Evolutionary conservation across 1,140 invertebrate genomes (phyloP).

Genomic region (Lysiphlebus fabarum): DNA sequence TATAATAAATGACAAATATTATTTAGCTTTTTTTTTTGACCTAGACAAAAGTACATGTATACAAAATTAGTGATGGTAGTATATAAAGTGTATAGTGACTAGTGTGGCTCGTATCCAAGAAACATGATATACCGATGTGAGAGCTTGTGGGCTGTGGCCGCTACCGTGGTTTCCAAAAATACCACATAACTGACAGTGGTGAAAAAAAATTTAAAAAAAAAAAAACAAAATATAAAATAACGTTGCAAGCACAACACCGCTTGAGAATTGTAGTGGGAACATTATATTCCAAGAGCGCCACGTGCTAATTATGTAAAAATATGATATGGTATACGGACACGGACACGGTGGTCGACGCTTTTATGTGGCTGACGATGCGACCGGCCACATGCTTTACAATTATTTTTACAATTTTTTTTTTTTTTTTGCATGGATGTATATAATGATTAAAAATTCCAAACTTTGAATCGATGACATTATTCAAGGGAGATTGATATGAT

Average conservation of each 20-base stretch:
- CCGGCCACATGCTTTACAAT: slow-evolving; percentile 17
- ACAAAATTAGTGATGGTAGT: background rate
- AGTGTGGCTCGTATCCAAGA: slow-evolving; percentile 48
- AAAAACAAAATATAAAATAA: slow-evolving; percentile 18
- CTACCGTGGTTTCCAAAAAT: slow-evolving; percentile 51
- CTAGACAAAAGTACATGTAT: too few species aligned
- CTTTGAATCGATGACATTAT: too few species aligned
- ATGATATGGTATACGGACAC: slow-evolving; percentile 45
- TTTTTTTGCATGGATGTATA: background rate
- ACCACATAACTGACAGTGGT: slow-evolving; percentile 37
- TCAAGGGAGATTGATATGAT: too few species aligned
- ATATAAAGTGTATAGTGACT: too few species aligned
- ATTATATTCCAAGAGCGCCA: slow-evolving; percentile 44
- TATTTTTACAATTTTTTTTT: slow-evolving; percentile 20
- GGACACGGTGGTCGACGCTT: slow-evolving; percentile 40
- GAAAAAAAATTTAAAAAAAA: slow-evolving; percentile 60
- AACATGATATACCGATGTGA: slow-evolving; percentile 49
- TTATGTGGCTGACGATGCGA: slow-evolving; percentile 32
- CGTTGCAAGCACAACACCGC: slow-evolving; percentile 38
- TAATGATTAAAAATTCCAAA: background rate
- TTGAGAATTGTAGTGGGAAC: slow-evolving; percentile 31
- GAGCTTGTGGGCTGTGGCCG: slow-evolving; percentile 32
- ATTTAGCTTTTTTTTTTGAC: too few species aligned
- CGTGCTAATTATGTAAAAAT: slow-evolving; percentile 57
- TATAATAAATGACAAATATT: too few species aligned